A percentile compares a stretch with the other conserved stretches of the same genome.
phyloP scores from a whole-genome alignment of 2,888 invertebrate species.

The Spicauda simplicius region DNA sequence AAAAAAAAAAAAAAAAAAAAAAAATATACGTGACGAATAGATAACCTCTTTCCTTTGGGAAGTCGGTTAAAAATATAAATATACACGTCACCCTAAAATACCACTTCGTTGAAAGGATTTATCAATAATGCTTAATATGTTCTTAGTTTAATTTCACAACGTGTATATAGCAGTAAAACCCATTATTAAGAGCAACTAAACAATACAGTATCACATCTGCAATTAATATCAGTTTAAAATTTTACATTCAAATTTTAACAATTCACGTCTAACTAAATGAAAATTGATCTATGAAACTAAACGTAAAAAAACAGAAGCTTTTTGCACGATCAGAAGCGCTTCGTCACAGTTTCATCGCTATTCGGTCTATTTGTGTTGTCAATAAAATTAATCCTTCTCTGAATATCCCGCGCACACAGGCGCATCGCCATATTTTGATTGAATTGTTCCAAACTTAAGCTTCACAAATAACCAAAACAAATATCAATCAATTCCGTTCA shows the following conservation, averaged over 20 bases:
- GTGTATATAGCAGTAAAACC: no score
- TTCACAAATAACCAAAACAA: conserved; percentile 70
- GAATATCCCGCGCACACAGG: conserved; percentile 62
- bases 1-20: no score
- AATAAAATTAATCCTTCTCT: conserved; percentile 74
- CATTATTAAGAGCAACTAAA: no score
- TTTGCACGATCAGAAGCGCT: conserved; percentile 40
- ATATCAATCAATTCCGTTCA: conserved; percentile 66
- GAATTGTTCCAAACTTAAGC: conserved; percentile 76
- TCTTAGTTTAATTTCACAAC: no score
- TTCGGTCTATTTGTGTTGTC: conserved; percentile 65
- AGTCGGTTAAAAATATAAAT: no score
- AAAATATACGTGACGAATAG: no score
- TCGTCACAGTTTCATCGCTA: conserved; percentile 60
- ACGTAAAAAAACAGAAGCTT: conserved; percentile 4
- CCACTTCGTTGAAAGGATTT: no score
- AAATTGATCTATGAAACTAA: background rate
- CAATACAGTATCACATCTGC: no score
- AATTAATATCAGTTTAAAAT: conserved; percentile 17
- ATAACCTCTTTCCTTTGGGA: no score
- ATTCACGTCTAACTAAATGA: background rate
- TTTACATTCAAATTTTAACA: background rate
- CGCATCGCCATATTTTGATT: conserved; percentile 71
- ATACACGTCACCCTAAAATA: no score
- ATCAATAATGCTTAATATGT: no score